Evolutionary conservation across 1,140 invertebrate species (phyloP).

Genomic region (Camponotus vicinus): DNA sequence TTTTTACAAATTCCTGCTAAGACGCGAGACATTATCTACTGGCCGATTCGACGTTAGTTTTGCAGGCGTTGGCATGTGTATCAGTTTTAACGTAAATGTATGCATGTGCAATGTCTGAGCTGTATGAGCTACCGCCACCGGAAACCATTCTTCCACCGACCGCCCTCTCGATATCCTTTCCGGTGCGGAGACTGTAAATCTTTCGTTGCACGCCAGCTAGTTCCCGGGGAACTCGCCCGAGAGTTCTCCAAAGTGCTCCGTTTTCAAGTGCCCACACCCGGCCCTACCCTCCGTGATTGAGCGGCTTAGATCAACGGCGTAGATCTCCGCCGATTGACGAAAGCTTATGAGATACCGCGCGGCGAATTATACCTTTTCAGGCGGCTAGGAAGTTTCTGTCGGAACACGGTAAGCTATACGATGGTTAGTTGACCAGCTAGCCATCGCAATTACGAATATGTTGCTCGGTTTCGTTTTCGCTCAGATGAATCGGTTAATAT

Average conservation of each 20-base stretch:
- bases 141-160: slow-evolving; percentile 80
- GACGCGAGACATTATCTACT: slow-evolving; percentile 33
- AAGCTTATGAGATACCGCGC: slow-evolving; percentile 72
- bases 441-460: slow-evolving; percentile 65
- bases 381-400: slow-evolving; percentile 53
- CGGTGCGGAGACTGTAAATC: slow-evolving; percentile 80
- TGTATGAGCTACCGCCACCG: slow-evolving; percentile 73
- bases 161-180: slow-evolving; percentile 80
- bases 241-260: slow-evolving; percentile 74
- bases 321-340: slow-evolving; percentile 60
- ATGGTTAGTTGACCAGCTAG: slow-evolving; percentile 61
- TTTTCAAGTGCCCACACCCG: slow-evolving; percentile 66
- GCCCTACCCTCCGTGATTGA: slow-evolving; percentile 56
- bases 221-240: slow-evolving; percentile 50
- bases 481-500: slow-evolving; percentile 59
- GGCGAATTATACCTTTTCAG: slow-evolving; percentile 63
- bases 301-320: slow-evolving; percentile 66
- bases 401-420: slow-evolving; percentile 68
- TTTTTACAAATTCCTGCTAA: slow-evolving; percentile 18
- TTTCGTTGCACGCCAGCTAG: slow-evolving; percentile 78
- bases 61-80: slow-evolving; percentile 69
- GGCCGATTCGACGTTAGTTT: slow-evolving; percentile 38
- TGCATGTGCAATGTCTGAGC: slow-evolving; percentile 40
- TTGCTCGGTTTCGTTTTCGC: slow-evolving; percentile 69
- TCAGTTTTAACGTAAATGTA: slow-evolving; percentile 57